Evolutionary conservation across 2,888 invertebrate genomes (phyloP).

Genomic region (Abrostola tripartita): DNA sequence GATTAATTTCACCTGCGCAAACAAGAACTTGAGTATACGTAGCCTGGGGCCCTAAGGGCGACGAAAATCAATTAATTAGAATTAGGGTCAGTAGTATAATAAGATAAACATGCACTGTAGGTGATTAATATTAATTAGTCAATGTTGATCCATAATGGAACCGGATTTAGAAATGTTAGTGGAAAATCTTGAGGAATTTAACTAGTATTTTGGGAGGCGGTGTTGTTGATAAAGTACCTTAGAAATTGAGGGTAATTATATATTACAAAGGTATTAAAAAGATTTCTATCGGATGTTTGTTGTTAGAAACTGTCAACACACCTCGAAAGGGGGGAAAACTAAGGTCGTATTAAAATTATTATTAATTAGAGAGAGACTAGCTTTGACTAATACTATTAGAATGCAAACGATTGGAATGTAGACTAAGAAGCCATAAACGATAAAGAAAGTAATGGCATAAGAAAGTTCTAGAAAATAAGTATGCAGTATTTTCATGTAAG

Average conservation of each 20-base stretch:
- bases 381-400: no score
- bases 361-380: no score
- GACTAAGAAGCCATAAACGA: no score
- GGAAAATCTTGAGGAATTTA: conserved; percentile 3
- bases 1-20: neutral
- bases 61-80: neutral
- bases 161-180: neutral
- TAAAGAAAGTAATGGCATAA: no score
- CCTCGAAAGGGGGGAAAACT: no score
- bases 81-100: neutral
- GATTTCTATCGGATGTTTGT: no score
- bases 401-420: no score
- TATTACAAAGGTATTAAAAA: neutral
- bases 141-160: neutral
- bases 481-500: no score
- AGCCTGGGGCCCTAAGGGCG: neutral
- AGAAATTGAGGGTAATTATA: neutral
- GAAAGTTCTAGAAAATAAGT: no score
- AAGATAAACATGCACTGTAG: neutral
- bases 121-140: neutral
- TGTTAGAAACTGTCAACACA: no score
- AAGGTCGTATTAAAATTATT: no score
- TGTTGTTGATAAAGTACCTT: neutral
- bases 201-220: neutral
- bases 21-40: neutral